Evolutionary conservation across 2,888 invertebrate genomes (phyloP).

Genomic region (Drosophila vallismaia): DNA sequence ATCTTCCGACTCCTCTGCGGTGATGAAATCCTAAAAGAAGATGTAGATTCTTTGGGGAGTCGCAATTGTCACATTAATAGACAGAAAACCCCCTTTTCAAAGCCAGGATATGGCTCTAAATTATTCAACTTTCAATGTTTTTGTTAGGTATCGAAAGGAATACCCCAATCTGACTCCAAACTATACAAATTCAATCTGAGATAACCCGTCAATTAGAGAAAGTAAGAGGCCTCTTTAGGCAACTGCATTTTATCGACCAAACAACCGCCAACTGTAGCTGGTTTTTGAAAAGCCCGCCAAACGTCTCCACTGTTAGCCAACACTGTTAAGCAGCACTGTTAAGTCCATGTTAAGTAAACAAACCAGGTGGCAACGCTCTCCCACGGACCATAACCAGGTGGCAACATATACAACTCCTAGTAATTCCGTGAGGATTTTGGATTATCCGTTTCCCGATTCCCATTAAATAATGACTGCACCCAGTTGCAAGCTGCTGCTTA

Average conservation of each 20-base stretch:
- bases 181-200: neutral
- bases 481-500: constrained; percentile 67
- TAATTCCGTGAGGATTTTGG: too few species aligned
- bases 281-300: constrained; percentile 21
- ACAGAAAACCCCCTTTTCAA: too few species aligned
- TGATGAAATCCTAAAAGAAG: too few species aligned
- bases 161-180: neutral
- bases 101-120: too few species aligned
- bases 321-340: too few species aligned
- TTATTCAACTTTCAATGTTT: too few species aligned
- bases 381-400: too few species aligned
- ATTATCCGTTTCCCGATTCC: neutral
- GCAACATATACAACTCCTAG: too few species aligned
- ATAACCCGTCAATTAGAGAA: constrained; percentile 55
- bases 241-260: constrained; percentile 62
- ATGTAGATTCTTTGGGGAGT: too few species aligned
- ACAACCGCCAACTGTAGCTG: constrained; percentile 29
- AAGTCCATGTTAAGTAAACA: too few species aligned
- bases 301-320: neutral
- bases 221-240: constrained; percentile 42
- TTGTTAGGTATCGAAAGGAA: neutral
- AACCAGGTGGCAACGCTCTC: too few species aligned
- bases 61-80: neutral
- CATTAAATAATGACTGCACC: constrained; percentile 21
- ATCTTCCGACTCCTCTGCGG: neutral